Conservation (phyloP, 2,888 invertebrate species). For the Opisthograptis luteolata region DNA sequence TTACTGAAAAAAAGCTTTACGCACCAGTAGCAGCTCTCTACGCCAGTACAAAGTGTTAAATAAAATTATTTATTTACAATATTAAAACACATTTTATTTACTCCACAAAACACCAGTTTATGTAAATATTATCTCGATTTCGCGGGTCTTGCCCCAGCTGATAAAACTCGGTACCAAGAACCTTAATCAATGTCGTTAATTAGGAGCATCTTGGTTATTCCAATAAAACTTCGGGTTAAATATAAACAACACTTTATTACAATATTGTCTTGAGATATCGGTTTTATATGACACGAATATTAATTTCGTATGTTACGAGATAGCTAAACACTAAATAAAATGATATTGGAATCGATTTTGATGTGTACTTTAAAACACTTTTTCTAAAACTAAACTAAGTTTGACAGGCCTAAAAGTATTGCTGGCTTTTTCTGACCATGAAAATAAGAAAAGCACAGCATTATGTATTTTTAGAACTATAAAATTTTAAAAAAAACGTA, state of each 20-base stretch:
- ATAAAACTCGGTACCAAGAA: conserved; percentile 36
- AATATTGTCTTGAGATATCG: conserved; percentile 41
- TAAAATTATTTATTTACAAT: conserved; percentile 24
- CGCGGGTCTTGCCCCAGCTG: conserved; percentile 40
- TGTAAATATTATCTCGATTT: conserved; percentile 41
- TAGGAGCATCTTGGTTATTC: conserved; percentile 11
- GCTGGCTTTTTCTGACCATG: too few relatives aligned
- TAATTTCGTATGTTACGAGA: conserved; percentile 26
- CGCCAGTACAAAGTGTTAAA: conserved; percentile 14
- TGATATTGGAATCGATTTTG: too few relatives aligned
- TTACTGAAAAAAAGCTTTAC: neutral
- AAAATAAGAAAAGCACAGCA: too few relatives aligned
- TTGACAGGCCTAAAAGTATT: too few relatives aligned
- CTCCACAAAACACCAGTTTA: conserved; percentile 11
- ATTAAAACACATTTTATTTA: conserved; percentile 13
- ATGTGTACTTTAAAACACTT: too few relatives aligned
- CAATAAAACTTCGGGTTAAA: conserved; percentile 43
- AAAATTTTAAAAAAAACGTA: too few relatives aligned
- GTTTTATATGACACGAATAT: conserved; percentile 32
- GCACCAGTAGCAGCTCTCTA: conserved; percentile 20
- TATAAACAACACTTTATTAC: conserved; percentile 49
- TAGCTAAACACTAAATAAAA: too few relatives aligned
- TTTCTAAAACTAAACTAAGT: too few relatives aligned
- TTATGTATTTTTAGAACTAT: too few relatives aligned
- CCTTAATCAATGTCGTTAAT: conserved; percentile 14